phyloP scores from a whole-genome alignment of 2,797 vertebrate genomes.

The Dallia pectoralis region DNA sequence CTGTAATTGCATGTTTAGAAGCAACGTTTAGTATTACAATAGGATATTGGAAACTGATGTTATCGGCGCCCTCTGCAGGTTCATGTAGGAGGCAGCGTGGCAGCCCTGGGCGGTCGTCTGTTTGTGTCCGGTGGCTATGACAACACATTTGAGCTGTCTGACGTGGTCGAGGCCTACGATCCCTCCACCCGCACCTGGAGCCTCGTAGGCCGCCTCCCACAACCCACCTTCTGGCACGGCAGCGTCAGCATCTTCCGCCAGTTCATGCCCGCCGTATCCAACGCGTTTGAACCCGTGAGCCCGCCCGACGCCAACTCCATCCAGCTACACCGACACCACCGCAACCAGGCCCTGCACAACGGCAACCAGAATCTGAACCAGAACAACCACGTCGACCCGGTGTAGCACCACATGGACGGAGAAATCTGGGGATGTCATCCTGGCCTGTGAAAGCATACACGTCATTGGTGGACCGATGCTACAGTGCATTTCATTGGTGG shows the following conservation, averaged over 20 bases:
- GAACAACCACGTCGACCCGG: constrained; percentile 73
- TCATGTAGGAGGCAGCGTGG: constrained; percentile 92
- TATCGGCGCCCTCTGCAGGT: constrained; percentile 72
- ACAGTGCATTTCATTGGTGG: constrained; percentile 14
- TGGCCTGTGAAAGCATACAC: constrained; percentile 38
- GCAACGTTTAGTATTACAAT: not conserved
- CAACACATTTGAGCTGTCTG: constrained; percentile 94
- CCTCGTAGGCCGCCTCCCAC: constrained; percentile 83
- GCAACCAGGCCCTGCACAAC: constrained; percentile 71
- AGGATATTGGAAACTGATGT: not conserved
- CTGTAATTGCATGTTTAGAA: not conserved
- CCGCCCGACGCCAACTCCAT: constrained; percentile 70
- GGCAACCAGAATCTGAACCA: constrained; percentile 75
- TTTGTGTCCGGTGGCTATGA: constrained; percentile 95
- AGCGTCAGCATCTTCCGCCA: constrained; percentile 98
- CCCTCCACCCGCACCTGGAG: constrained; percentile 78
- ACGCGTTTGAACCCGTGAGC: constrained; percentile 74
- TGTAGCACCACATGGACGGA: constrained; percentile 55
- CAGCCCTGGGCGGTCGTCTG: constrained; percentile 87
- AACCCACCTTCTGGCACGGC: constrained; percentile 98
- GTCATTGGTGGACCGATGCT: constrained; percentile 36
- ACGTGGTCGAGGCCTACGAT: constrained; percentile 89
- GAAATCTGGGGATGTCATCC: not conserved
- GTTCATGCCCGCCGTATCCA: constrained; percentile 90
- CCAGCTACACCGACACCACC: constrained; percentile 74